Evolutionary conservation across 2,888 invertebrate genomes (phyloP), one percentile per base, ranked within the genome.

Genomic region (Cancer borealis): DNA sequence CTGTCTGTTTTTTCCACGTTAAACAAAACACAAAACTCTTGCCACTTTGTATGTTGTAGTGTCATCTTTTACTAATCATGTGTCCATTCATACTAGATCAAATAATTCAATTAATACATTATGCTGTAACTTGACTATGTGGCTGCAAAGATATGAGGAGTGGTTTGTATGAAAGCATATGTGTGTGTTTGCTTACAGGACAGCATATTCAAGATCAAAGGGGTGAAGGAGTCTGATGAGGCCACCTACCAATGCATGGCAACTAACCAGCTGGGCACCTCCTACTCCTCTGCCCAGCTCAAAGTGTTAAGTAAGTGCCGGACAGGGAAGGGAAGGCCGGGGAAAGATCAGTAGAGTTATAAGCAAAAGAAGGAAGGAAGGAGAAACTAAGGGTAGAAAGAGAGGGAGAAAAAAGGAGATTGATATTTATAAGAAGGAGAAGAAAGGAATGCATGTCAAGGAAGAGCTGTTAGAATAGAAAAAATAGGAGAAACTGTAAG

Each of bases 161-260:
- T 45, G 10, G 10, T 46, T 10, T 45, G 54, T 8, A 26, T 54
- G 6, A 91, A 21, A 66, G 10, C 89, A 89, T 49, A 89, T 49
- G 12, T 91, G 66, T 47, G 26, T 60, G 45, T 46, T 73, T 46
- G 46, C 46, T 87, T 96, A 17, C 95, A 96, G 92, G 96, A 96
- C 45, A 96, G 96, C 94, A 95, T 96, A 88, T 92, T 96, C 46
- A 96, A 96, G 26, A 96, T 96, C 93, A 95, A 96, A 60, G 93
- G 95, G 4, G 95, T 96, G 26, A 94, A 92, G 66, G 98, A 98
- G 93, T 97, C 98, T 96, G 99, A 99, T 96, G 98, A 98, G 92
- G 99, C 98, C 54, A 99, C 99, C 98, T 99, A 98, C 96, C 99
- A 99, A 96, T 99, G 99, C 96, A 97, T 98, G 96, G 99, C 99